Evolutionary conservation across 2,888 invertebrate genomes (phyloP).

Genomic region (Gryllus longicercus): DNA sequence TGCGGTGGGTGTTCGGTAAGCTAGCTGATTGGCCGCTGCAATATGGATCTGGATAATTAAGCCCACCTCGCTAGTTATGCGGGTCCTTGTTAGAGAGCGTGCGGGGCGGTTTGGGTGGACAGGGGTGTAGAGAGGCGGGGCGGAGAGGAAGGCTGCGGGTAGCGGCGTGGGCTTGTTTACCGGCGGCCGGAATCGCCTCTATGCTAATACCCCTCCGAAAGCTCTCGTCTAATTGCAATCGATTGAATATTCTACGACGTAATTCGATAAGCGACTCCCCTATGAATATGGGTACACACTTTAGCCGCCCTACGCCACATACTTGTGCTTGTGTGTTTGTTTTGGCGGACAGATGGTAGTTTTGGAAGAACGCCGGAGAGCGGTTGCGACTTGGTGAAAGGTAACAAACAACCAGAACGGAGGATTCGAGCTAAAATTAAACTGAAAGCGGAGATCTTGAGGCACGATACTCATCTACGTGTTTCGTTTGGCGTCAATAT

Average conservation of each 20-base stretch:
- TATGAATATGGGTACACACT: slow-evolving; percentile 17
- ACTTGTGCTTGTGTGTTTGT: background rate
- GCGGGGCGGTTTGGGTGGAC: background rate
- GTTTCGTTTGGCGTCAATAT: too few relatives aligned
- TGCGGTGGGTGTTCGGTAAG: background rate
- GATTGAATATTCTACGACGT: slow-evolving; percentile 17
- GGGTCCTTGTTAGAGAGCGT: background rate
- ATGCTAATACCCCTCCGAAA: slow-evolving; percentile 9
- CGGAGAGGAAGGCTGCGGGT: background rate
- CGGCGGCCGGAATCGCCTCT: slow-evolving; percentile 6
- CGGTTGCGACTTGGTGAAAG: too few relatives aligned
- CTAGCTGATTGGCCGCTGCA: background rate
- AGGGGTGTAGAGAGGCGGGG: background rate
- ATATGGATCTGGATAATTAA: slow-evolving; percentile 1
- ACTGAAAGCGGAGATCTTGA: too few relatives aligned
- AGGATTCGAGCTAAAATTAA: too few relatives aligned
- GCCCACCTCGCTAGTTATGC: slow-evolving; percentile 17
- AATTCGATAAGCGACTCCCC: slow-evolving; percentile 1
- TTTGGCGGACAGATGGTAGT: background rate
- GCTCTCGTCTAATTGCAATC: slow-evolving; percentile 17
- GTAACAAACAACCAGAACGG: too few relatives aligned
- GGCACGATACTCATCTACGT: too few relatives aligned
- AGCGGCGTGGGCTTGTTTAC: background rate
- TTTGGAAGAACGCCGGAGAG: too few relatives aligned
- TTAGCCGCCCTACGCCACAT: background rate